Evolutionary conservation across 2,797 vertebrate species (phyloP), one percentile per base, ranked within the genome.

Genomic region (Anniella stebbinsi): DNA sequence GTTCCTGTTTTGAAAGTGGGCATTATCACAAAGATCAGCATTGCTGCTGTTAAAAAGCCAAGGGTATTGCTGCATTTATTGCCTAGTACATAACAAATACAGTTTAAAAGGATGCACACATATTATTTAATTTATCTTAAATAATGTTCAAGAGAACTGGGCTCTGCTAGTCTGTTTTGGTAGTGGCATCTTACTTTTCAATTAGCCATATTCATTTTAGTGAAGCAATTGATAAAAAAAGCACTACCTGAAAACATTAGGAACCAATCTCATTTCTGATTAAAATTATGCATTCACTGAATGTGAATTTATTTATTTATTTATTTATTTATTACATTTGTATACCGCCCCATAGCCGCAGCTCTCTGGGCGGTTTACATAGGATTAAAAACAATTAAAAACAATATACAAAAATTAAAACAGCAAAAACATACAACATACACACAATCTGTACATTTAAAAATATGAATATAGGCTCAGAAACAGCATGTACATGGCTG

Each of bases 31-130:
- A 41, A 15, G 36, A 33, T 36, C 88, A 30, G 4, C 60, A 88
- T 87, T 88, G 67, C 86, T 80, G 89, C 76, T 92, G 85, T 84
- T 89, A 70, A 81, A 81, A 91, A 88, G n/a, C 73, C 69, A 66
- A 90, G 75, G 5, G 60, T 89, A 33, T 90, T 92, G 85, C 89
- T 93, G 93, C 90, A 7, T 2, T 80, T 33, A 4, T 33, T 94
- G 91, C 92, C 82, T 2, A 2, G 45, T 87, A 80, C 87, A 72
- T 94, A 48, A 93, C 92, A 84, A n/a, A n/a, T 91, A 82, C 25
- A 38, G 89, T 33, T 94, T 94, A 72, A 4, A 57, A 80, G 30
- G 78, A 10, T 17, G n/a, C n/a, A 25, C 80, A 38, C 48, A 48
- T 70, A 48, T 23, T 70, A 23, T 33, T 57, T 63, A 87, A 70